These are phyloP conservation scores for Rhinolophus ferrumequinum DNA, from an alignment of 2,113 vertebrate genomes.

Conservation along the genomic window DNA sequence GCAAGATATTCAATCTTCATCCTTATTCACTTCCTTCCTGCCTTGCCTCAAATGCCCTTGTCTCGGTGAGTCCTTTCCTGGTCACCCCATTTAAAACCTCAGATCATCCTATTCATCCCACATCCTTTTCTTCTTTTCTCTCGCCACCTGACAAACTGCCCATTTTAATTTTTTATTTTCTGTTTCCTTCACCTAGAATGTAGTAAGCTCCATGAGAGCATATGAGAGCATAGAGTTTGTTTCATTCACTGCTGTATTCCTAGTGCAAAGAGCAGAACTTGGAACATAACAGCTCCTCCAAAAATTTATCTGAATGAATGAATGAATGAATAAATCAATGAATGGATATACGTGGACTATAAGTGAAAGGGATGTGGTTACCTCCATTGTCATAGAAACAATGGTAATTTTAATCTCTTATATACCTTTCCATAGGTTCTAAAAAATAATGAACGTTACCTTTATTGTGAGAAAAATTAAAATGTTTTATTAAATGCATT, in stretches of 20 bases:
- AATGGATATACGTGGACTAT: too few relatives aligned
- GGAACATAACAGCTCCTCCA: neutral
- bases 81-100: neutral
- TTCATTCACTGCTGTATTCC: neutral
- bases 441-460: constrained; percentile 1
- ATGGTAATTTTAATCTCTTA: neutral
- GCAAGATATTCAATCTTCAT: neutral
- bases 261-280: neutral
- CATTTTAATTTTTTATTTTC: neutral
- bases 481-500: neutral
- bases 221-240: neutral
- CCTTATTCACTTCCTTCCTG: neutral
- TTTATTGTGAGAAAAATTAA: neutral
- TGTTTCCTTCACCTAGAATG: neutral
- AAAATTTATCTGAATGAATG: neutral
- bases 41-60: neutral
- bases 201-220: neutral
- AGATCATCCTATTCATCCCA: neutral
- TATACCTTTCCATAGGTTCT: neutral
- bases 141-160: neutral
- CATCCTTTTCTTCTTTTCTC: neutral
- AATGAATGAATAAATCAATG: neutral
- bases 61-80: neutral
- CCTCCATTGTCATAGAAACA: neutral
- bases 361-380: neutral